These are phyloP conservation scores for Pristis pectinata DNA, from an alignment of 2,797 vertebrate species.

Conservation along the genomic window DNA sequence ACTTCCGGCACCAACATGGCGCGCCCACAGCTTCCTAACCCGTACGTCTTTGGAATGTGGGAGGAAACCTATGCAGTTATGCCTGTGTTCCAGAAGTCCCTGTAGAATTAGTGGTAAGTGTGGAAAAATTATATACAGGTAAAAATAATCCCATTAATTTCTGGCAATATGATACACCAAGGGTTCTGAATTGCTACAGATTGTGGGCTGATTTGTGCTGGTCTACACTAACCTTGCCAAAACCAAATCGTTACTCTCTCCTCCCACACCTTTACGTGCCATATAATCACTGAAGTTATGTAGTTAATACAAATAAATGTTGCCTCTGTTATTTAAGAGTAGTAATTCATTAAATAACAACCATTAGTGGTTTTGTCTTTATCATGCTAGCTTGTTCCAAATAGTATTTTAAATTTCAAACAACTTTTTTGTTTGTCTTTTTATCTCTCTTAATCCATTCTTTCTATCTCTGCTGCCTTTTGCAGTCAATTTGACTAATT, in stretches of 20 bases:
- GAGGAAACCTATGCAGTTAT: no score
- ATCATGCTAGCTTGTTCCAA: not conserved
- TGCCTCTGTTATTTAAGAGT: not conserved
- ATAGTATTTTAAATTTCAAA: not conserved
- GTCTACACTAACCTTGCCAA: not conserved
- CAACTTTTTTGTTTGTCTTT: not conserved
- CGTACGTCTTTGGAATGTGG: no score
- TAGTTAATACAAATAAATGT: not conserved
- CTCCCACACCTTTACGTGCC: not conserved
- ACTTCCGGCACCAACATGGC: no score
- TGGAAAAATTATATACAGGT: no score
- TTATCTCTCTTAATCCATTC: not conserved
- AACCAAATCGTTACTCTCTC: not conserved
- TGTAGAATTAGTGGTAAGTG: not conserved
- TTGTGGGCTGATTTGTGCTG: not conserved
- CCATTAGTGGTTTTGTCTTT: not conserved
- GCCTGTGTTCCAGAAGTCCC: not conserved
- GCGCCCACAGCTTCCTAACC: no score
- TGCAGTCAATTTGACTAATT: not conserved
- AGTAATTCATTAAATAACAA: not conserved
- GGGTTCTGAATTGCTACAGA: not conserved
- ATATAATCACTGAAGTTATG: not conserved
- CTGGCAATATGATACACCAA: not conserved
- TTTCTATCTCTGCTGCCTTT: no score
- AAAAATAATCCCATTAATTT: not conserved